Evolutionary conservation across 2,888 invertebrate species (phyloP).

Genomic region (Sarcophaga variegata): DNA sequence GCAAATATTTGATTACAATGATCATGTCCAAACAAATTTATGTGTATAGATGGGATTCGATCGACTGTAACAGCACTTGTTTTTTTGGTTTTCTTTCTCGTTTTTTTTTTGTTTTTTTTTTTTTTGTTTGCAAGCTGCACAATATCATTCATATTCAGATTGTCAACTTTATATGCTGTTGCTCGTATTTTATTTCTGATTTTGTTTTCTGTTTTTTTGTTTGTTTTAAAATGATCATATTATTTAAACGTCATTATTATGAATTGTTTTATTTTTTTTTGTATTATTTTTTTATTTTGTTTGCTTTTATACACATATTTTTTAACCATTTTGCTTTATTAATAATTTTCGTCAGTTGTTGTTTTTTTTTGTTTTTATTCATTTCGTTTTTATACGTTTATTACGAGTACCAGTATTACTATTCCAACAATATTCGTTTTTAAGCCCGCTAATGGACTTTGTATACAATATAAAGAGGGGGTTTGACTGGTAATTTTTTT

Average conservation of each 20-base stretch:
- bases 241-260: constrained; percentile 56
- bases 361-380: constrained; percentile 48
- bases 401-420: constrained; percentile 27
- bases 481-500: constrained; percentile 46
- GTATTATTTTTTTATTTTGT: constrained; percentile 34
- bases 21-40: too few relatives aligned
- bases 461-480: constrained; percentile 50
- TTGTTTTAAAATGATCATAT: constrained; percentile 55
- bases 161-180: constrained; percentile 12
- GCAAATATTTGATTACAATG: neutral
- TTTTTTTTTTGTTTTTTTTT: too few relatives aligned
- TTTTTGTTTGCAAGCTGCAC: too few relatives aligned
- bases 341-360: constrained; percentile 61
- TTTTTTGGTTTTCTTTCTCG: too few relatives aligned
- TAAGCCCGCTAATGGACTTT: constrained; percentile 49
- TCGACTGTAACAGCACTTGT: too few relatives aligned
- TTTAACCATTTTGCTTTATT: constrained; percentile 63
- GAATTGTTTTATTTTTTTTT: constrained; percentile 39
- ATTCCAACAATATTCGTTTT: constrained; percentile 1
- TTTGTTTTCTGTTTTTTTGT: constrained; percentile 8
- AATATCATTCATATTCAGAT: neutral
- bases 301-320: constrained; percentile 37
- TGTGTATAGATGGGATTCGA: too few relatives aligned
- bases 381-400: constrained; percentile 45
- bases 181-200: neutral